Conservation (phyloP, 2,113 vertebrate genomes). For the Burhinus oedicnemus region DNA sequence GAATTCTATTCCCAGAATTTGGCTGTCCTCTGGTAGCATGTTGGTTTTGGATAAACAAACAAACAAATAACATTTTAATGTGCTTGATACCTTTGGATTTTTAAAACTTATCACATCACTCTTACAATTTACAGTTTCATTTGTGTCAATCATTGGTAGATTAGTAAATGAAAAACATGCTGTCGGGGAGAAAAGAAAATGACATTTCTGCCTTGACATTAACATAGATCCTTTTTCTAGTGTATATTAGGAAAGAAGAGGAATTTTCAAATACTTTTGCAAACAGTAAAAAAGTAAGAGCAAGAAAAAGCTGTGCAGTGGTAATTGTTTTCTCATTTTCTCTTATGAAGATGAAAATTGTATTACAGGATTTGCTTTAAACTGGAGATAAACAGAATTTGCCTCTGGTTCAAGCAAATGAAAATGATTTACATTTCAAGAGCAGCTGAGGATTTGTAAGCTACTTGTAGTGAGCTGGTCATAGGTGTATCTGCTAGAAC, state of each 20-base stretch:
- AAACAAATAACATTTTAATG: neutral
- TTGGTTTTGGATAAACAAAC: neutral
- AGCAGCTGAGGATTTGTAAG: neutral
- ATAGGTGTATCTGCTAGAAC: neutral
- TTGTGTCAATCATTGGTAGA: neutral
- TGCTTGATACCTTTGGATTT: neutral
- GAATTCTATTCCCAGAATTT: neutral
- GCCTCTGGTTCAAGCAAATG: neutral
- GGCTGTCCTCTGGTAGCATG: neutral
- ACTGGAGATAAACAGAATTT: neutral
- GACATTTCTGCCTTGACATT: neutral
- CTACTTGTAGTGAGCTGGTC: neutral
- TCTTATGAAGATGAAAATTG: neutral
- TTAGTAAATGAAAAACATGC: neutral
- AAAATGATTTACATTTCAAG: neutral
- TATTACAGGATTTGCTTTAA: neutral
- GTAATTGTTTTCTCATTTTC: neutral
- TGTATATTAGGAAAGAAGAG: neutral
- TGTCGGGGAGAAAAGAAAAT: neutral
- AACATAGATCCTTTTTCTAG: neutral
- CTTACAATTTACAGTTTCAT: neutral
- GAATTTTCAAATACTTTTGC: neutral
- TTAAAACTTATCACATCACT: neutral
- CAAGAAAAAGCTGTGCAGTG: neutral
- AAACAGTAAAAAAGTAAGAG: neutral